A percentile compares a stretch with the other conserved stretches of the same genome.
phyloP scores from a whole-genome alignment of 1,140 invertebrate species.

The Cydia strobilella region DNA sequence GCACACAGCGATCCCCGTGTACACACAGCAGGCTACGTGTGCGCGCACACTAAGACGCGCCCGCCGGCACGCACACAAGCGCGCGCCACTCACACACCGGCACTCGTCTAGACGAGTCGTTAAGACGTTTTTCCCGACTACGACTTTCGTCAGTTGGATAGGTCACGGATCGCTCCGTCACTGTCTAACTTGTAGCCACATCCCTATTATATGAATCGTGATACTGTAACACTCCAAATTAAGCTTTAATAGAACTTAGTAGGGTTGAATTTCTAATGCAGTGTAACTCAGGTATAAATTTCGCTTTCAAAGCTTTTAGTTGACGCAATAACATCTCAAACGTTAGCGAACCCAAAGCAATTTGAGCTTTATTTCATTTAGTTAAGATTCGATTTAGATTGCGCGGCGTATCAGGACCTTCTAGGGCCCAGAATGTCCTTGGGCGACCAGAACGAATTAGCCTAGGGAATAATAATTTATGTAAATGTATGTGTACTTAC shows the following conservation, averaged over 20 bases:
- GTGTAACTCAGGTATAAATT: conserved; percentile 67
- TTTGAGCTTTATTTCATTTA: conserved; percentile 35
- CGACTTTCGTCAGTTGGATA: conserved; percentile 79
- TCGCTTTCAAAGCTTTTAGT: conserved; percentile 71
- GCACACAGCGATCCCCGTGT: conserved; percentile 42
- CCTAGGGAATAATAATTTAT: conserved; percentile 77
- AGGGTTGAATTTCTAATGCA: conserved; percentile 44
- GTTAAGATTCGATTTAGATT: conserved; percentile 42
- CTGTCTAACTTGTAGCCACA: conserved; percentile 47
- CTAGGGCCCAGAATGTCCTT: conserved; percentile 71
- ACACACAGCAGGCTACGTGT: conserved; percentile 23
- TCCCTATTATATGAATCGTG: conserved; percentile 50
- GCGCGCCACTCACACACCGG: conserved; percentile 49
- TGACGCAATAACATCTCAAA: conserved; percentile 46
- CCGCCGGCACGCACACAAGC: conserved; percentile 31
- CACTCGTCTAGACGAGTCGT: conserved; percentile 74
- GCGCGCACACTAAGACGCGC: conserved; percentile 42
- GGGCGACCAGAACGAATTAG: conserved; percentile 76
- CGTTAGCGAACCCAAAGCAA: neutral
- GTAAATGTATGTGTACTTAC: conserved; percentile 70
- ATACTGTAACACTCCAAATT: conserved; percentile 45
- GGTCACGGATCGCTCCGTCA: conserved; percentile 70
- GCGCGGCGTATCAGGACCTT: conserved; percentile 51
- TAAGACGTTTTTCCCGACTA: conserved; percentile 76
- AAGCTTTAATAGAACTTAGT: conserved; percentile 41